Evolutionary conservation across 64 coral and sea anemone genomes (phyloP), one percentile per base, ranked within the genome.

Genomic region (Stylophora pistillata): DNA sequence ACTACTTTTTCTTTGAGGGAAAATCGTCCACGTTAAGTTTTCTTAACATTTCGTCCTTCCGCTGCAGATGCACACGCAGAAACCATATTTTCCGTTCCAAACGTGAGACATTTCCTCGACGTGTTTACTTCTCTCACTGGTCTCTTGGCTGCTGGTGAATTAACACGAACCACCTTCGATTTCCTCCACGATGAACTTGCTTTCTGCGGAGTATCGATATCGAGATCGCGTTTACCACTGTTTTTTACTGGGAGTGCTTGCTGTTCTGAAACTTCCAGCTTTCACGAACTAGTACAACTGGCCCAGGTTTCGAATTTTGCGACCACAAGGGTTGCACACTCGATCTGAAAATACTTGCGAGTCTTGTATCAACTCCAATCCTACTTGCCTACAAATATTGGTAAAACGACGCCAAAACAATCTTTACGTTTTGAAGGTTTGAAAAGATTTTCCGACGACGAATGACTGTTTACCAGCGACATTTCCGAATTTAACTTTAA

Each of bases 311-410:
- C n/a, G n/a, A n/a, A n/a, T n/a, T n/a, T n/a, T n/a, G n/a, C n/a
- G n/a, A n/a, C n/a, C 85, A 74, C 71, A 87, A 30, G 86, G 86
- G 74, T 88, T 75, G 53, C 73, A 88, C 5, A 88, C 86, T 52
- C 57, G 52, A 76, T 88, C 86, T 16, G 73, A 74, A 30, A 55
- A 63, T 64, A 33, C 56, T 57, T 77, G 20, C 18, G 71, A 32
- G 55, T 88, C 56, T n/a, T 58, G 13, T 47, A 61, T n/a, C 9
- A 88, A 76, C 11, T 7, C 15, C 72, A 88, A 76, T 88, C 86
- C 86, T 17, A 88, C 86, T 73, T 87, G 52, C 27, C 30, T 71
- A 31, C 85, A 87, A 74, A 87, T 60, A n/a, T 75, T 32, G 20
- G 71, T 55, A 28, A 87, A 74, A 87, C 30, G 47, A 87, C 55